These are phyloP conservation scores for human DNA, from an alignment of 2,113 vertebrate genomes.

Conservation along the genomic window DNA sequence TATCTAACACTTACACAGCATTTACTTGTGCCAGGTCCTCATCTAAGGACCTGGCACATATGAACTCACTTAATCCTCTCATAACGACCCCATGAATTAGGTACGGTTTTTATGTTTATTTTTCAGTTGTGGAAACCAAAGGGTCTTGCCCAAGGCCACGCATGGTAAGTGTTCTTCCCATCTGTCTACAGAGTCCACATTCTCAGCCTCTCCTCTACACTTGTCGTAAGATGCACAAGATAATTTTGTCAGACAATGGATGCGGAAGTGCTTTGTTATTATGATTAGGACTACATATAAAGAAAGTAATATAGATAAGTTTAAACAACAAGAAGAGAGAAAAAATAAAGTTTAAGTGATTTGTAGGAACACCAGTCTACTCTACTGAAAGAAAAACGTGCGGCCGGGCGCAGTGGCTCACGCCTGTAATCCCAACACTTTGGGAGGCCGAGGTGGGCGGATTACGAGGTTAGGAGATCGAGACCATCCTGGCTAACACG, in stretches of 20 bases:
- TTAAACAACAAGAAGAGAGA: constrained; percentile 15
- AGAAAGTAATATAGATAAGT: neutral
- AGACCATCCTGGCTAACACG: too few species aligned
- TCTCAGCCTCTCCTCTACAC: neutral
- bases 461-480: too few species aligned
- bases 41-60: neutral
- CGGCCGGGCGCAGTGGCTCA: too few species aligned
- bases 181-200: neutral
- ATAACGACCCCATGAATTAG: neutral
- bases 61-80: neutral
- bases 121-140: constrained; percentile 14
- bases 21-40: neutral
- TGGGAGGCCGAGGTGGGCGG: too few species aligned
- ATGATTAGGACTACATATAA: neutral
- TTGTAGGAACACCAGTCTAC: neutral
- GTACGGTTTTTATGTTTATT: neutral
- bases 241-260: neutral
- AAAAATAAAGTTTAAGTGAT: neutral
- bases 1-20: neutral
- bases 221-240: neutral
- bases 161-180: neutral
- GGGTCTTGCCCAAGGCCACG: neutral
- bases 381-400: neutral
- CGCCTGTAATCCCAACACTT: too few species aligned
- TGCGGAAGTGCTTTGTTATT: neutral